These are phyloP conservation scores for Trachythela sp. DNA, from an alignment of 64 coral and sea anemone genomes.

Conservation along the genomic window DNA sequence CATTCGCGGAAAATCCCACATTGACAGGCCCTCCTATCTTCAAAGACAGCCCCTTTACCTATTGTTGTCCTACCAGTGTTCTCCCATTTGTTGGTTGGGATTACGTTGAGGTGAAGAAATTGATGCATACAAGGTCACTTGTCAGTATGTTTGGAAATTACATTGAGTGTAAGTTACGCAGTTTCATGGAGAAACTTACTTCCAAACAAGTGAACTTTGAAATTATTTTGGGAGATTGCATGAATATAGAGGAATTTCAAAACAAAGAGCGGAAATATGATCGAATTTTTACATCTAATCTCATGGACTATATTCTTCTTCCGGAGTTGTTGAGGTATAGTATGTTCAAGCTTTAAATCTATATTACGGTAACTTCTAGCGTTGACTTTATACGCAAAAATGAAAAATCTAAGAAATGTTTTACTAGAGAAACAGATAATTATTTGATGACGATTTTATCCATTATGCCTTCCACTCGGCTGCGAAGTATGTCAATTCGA, in stretches of 20 bases:
- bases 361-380: no score
- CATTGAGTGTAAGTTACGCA: background rate
- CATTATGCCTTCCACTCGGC: no score
- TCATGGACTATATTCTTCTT: constrained; percentile 9
- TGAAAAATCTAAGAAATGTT: no score
- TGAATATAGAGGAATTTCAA: background rate
- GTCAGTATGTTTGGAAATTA: background rate
- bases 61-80: background rate
- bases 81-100: constrained; percentile 5
- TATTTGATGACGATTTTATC: no score
- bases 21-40: background rate
- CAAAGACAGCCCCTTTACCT: background rate
- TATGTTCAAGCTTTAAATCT: no score
- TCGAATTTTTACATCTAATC: constrained; percentile 19
- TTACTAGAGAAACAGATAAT: no score
- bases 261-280: background rate
- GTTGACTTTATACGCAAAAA: no score
- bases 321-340: constrained; percentile 8
- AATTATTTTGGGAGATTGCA: background rate
- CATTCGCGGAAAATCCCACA: constrained; percentile 1
- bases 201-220: background rate
- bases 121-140: background rate
- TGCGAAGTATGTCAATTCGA: no score
- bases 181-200: background rate
- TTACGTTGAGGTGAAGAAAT: background rate